Percentiles rank a stretch among this genome's conserved stretches.
Conservation (phyloP, 2,797 vertebrate species). For the Cuculus canorus region DNA sequence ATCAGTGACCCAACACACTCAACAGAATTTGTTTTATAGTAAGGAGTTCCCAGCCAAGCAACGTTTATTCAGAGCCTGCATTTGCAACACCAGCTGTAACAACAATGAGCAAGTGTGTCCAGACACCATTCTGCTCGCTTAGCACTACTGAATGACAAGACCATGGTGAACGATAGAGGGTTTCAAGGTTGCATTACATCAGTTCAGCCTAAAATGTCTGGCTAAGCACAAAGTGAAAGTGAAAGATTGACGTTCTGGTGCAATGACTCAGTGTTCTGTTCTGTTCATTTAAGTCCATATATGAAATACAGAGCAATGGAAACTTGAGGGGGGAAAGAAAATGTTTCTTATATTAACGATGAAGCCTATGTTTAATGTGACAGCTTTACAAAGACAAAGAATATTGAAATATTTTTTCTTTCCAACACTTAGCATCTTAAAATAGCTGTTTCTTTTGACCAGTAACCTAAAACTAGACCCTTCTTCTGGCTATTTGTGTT, state of each 20-base stretch:
- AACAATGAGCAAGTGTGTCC: neutral
- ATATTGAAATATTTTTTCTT: neutral
- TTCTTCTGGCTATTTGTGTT: neutral
- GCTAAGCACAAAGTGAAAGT: conserved; percentile 1
- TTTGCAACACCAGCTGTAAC: conserved; percentile 29
- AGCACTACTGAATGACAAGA: neutral
- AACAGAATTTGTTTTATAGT: neutral
- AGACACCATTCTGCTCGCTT: neutral
- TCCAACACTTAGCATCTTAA: neutral
- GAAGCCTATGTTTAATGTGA: neutral
- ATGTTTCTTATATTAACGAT: neutral
- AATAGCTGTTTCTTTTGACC: neutral
- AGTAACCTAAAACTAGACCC: neutral
- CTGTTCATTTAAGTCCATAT: neutral
- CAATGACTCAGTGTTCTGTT: neutral
- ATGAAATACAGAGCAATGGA: neutral
- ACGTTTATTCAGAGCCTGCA: neutral
- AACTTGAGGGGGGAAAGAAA: neutral
- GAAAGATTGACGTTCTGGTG: neutral
- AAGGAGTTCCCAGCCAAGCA: neutral
- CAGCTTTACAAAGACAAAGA: neutral
- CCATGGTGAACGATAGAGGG: neutral
- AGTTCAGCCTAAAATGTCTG: neutral
- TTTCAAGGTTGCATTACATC: neutral
- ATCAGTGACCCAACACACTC: neutral